Base-by-base conservation (phyloP, 1,140 invertebrate genomes). In the Pseudoatta argentina region DNA sequence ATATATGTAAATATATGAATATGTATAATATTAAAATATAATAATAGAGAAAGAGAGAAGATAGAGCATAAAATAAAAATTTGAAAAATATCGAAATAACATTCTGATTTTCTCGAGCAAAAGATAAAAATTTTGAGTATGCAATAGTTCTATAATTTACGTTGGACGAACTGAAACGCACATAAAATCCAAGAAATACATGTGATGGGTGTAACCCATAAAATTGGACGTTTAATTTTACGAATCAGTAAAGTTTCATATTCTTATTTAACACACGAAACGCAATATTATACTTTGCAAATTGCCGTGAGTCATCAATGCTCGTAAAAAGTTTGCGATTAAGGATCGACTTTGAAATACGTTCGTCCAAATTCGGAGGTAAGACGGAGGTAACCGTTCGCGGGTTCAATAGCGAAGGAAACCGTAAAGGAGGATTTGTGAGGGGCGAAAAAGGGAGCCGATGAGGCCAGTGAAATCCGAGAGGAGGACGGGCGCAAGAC, bases 351-450 rank as follows among this genome's bases (percentile, higher is more conserved):
- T 16, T 16, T 18, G 55, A 66, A 48, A 78, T 64, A 78, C 55
- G 34, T 48, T 16, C 39, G 79, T 21, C 69, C 12, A 51, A 75
- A 83, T 75, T 73, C 55, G 55, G 21, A 21, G 39, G 24, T 75
- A 51, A 75, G 27, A 24, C 24, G 24, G 24, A 24, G 24, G 24
- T 24, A 24, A 24, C 55, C 53, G 10, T 21, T 44, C 14, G 24
- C 66, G 34, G 44, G 39, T 21, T 51, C 39, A 51, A 69, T 27
- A 27, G 79, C 79, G 55, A 30, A 48, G 55, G 69, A 34, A 61
- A 73, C 16, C 55, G 73, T 39, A 66, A 76, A 64, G 48, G 39
- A 66, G 83, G 83, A 78, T 76, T 76, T 85, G 83, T 48, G 69
- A 34, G 48, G 71, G 55, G 39, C 14, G 71, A 73, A 24, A 71